These are phyloP conservation scores for Pteruthius melanotis DNA, from an alignment of 2,113 vertebrate genomes.

Conservation along the genomic window DNA sequence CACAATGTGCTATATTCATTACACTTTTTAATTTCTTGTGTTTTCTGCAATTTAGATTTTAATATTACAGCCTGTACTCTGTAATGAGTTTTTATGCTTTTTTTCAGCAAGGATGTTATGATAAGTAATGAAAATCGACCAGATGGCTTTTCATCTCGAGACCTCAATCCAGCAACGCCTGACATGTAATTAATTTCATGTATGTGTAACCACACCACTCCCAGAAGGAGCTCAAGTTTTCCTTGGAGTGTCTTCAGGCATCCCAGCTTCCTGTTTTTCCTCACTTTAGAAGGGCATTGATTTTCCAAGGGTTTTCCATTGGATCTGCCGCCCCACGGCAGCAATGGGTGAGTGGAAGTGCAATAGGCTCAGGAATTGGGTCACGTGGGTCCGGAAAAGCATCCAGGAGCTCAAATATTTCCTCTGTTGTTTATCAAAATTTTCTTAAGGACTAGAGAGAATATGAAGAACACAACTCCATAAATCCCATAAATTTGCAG, in stretches of 20 bases:
- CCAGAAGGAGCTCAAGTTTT: neutral
- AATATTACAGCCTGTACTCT: slow-evolving; percentile 12
- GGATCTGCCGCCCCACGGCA: neutral
- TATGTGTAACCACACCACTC: neutral
- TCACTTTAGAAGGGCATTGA: neutral
- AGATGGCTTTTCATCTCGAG: neutral
- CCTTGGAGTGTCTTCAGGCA: neutral
- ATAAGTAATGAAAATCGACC: slow-evolving; percentile 18
- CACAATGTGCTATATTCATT: slow-evolving; percentile 11
- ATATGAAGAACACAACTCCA: neutral
- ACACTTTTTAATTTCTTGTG: slow-evolving; percentile 24
- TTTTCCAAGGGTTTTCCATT: neutral
- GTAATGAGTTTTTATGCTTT: neutral
- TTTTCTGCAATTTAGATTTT: slow-evolving; percentile 33
- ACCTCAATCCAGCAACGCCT: neutral
- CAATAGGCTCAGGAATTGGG: neutral
- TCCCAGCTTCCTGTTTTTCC: neutral
- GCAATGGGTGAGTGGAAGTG: neutral
- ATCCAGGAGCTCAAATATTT: neutral
- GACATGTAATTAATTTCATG: neutral
- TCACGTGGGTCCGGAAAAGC: too few relatives aligned
- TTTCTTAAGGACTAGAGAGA: neutral
- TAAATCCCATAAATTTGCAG: neutral
- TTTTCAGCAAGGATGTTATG: neutral
- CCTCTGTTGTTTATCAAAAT: neutral